A percentile compares a stretch with the other conserved stretches of the same genome.
Evolutionary conservation across 64 coral and sea anemone genomes (phyloP).

Genomic region (Montipora cactus): DNA sequence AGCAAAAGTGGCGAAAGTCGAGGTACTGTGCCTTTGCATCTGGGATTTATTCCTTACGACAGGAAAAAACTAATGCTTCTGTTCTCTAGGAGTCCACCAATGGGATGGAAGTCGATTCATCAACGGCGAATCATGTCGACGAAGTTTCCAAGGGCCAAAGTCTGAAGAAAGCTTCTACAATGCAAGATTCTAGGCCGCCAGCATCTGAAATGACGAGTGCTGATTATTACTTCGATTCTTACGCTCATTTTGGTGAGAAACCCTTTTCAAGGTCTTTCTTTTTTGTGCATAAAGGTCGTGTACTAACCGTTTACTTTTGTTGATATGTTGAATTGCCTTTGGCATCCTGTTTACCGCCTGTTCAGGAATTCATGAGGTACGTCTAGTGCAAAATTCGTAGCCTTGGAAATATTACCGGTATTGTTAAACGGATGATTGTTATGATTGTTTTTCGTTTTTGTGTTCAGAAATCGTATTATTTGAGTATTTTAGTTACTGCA

Average conservation of each 20-base stretch:
- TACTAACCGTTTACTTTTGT: constrained; percentile 2
- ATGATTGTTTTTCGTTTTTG: too few relatives aligned
- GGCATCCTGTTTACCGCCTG: background rate
- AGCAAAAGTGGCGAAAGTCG: constrained; percentile 91
- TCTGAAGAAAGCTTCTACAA: constrained; percentile 17
- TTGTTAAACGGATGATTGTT: too few relatives aligned
- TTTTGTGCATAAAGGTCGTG: background rate
- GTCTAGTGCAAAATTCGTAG: background rate
- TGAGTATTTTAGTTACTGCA: background rate
- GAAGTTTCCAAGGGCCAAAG: constrained; percentile 34
- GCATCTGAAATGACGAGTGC: constrained; percentile 99
- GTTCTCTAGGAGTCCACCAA: constrained; percentile 57
- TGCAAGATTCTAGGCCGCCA: background rate
- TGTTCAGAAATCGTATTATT: background rate
- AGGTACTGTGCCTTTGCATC: constrained; percentile 47
- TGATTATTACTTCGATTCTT: constrained; percentile 99
- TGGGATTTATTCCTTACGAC: background rate
- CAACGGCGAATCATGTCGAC: constrained; percentile 22
- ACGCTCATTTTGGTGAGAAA: constrained; percentile 98
- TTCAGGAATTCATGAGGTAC: constrained; percentile 95
- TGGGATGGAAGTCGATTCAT: constrained; percentile 72
- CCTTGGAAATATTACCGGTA: too few relatives aligned
- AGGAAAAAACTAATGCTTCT: background rate
- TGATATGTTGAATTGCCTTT: background rate
- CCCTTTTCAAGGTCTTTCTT: background rate